Evolutionary conservation across 1,140 invertebrate genomes (phyloP).

Genomic region (Drosophila lini): DNA sequence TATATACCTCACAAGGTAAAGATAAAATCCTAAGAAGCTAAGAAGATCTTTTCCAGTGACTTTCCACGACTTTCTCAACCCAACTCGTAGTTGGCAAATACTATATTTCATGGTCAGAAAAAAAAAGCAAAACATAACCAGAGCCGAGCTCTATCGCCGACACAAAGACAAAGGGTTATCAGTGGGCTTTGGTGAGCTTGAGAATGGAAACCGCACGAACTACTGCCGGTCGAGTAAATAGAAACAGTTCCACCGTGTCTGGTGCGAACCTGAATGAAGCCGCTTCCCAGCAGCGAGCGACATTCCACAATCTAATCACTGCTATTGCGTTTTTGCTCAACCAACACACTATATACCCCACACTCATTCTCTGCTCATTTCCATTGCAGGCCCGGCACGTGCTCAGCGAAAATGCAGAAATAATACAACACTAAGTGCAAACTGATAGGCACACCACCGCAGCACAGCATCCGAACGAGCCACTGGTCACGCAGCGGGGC

Average conservation of each 20-base stretch:
- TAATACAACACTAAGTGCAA: constrained; percentile 24
- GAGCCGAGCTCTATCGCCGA: constrained; percentile 7
- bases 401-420: constrained; percentile 58
- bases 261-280: constrained; percentile 52
- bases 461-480: constrained; percentile 12
- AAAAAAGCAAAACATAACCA: constrained; percentile 1
- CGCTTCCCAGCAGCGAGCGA: background rate
- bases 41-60: background rate
- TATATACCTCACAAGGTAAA: background rate
- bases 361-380: constrained; percentile 5
- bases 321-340: constrained; percentile 21
- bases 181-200: constrained; percentile 21
- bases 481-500: constrained; percentile 12
- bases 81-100: background rate
- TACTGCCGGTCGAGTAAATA: background rate
- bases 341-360: background rate
- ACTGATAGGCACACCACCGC: constrained; percentile 40
- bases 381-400: constrained; percentile 65
- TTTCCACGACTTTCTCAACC: background rate
- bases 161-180: constrained; percentile 32
- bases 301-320: constrained; percentile 31
- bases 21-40: background rate
- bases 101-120: constrained; percentile 14
- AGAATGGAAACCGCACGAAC: constrained; percentile 13
- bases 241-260: constrained; percentile 19